Base-by-base conservation (phyloP, 2,113 vertebrate species). In the Prietella phreatophila region DNA sequence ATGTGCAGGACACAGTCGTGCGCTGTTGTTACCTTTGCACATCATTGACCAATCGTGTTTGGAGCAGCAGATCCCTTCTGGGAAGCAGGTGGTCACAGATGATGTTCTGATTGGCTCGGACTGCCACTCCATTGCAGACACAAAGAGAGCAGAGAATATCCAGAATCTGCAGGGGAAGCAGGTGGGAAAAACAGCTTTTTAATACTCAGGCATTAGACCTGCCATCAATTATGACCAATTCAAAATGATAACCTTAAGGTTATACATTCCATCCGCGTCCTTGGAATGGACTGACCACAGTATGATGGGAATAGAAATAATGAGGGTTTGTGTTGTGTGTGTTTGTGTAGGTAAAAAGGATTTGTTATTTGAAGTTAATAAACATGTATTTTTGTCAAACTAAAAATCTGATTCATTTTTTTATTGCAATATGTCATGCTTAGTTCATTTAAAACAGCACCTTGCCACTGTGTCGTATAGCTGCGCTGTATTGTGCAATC, bases 71-170 rank as follows among this genome's bases (percentile, higher is more conserved):
- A 90, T 99, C 97, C 93, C 97, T 97, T 91, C 94, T 96, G 88
- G 98, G 97, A 84, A 99, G 96, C 85, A 99, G 94, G 93, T 98
- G 96, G 92, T 99, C 98, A 95, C 97, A 97, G 91, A 99, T 99
- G 85, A 98, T 94, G 89, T 99, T 99, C 90, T 99, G 98, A 94
- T 99, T 99, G 95, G 97, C 92, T 94, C 98, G 96, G 84, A 99
- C 97, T n/a, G 98, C 98, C 56, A 99, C 97, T 36, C 97, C 97
- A 60, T 99, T 98, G 92, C 98, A 99, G 71, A 99, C 96, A 91
- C 98, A 99, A 42, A 99, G 96, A 89, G 97, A 99, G 85, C 97
- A 99, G 87, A 99, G 95, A 82, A 99, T 96, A 90, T 99, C 97
- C 0, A 99, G 95, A 93, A 99, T 97, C 98, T 99, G 89, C 55